Evolutionary conservation across 2,113 vertebrate species (phyloP).

Genomic region (Gallinago undulata): DNA sequence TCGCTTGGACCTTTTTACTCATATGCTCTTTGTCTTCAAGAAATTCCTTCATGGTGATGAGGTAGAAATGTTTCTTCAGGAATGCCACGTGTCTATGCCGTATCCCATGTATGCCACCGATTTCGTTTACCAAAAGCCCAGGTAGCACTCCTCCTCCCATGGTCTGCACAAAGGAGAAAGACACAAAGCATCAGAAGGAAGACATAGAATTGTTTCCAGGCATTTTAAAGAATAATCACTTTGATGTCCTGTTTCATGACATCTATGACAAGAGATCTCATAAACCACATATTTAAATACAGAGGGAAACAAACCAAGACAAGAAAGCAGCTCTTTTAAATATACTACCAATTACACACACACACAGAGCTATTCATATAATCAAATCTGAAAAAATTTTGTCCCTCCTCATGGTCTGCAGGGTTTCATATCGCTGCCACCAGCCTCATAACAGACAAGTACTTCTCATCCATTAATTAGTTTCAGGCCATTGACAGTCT

Average conservation of each 20-base stretch:
- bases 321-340: not conserved
- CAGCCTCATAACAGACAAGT: not conserved
- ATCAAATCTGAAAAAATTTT: not conserved
- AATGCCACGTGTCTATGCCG: slow-evolving; percentile 34
- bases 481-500: not conserved
- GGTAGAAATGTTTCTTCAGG: slow-evolving; percentile 73
- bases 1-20: slow-evolving; percentile 56
- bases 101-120: slow-evolving; percentile 14
- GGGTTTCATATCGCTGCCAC: not conserved
- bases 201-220: not conserved
- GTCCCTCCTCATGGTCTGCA: not conserved
- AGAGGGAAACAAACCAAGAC: not conserved
- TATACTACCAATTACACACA: not conserved
- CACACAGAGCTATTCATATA: not conserved
- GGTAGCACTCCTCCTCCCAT: slow-evolving; percentile 60
- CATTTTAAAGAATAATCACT: not conserved
- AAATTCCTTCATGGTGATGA: slow-evolving; percentile 73
- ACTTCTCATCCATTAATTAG: not conserved
- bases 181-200: not conserved
- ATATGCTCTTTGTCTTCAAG: slow-evolving; percentile 43
- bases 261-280: not conserved
- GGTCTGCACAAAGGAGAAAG: not conserved
- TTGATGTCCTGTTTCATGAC: not conserved
- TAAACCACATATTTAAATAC: not conserved
- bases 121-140: slow-evolving; percentile 54